A percentile compares a stretch with the other conserved stretches of the same genome.
These are phyloP conservation scores for Plebejus melissa DNA, from an alignment of 2,888 invertebrate species.

Conservation along the genomic window DNA sequence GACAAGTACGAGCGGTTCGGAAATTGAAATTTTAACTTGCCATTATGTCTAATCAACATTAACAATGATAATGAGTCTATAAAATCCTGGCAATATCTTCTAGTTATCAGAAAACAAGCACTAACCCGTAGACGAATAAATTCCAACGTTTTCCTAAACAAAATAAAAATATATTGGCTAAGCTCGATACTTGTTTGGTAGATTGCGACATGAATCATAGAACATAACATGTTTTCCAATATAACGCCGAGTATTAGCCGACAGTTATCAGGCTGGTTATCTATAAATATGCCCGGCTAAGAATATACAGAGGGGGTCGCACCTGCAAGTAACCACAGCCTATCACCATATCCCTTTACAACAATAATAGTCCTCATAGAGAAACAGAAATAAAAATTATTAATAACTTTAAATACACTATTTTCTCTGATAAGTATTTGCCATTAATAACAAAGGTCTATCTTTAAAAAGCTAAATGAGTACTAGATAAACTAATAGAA, in stretches of 20 bases:
- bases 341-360: neutral
- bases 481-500: no score
- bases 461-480: no score
- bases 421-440: no score
- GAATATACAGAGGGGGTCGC: slow-evolving; percentile 68
- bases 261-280: slow-evolving; percentile 58
- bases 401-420: neutral
- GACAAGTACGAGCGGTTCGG: neutral
- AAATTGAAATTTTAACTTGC: slow-evolving; percentile 4
- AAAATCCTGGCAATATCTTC: neutral
- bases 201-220: slow-evolving; percentile 12
- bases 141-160: neutral
- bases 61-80: neutral
- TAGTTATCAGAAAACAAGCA: neutral
- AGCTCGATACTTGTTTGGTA: neutral
- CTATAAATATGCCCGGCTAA: slow-evolving; percentile 71
- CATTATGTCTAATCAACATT: neutral
- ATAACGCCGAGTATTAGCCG: slow-evolving; percentile 33
- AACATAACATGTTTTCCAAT: slow-evolving; percentile 16
- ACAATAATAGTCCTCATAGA: neutral
- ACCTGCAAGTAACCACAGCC: slow-evolving; percentile 47
- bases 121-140: neutral
- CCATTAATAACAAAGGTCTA: no score
- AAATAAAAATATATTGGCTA: neutral
- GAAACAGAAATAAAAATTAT: neutral